Conservation (phyloP, 1,140 invertebrate genomes). For the Bombus terrestris region DNA sequence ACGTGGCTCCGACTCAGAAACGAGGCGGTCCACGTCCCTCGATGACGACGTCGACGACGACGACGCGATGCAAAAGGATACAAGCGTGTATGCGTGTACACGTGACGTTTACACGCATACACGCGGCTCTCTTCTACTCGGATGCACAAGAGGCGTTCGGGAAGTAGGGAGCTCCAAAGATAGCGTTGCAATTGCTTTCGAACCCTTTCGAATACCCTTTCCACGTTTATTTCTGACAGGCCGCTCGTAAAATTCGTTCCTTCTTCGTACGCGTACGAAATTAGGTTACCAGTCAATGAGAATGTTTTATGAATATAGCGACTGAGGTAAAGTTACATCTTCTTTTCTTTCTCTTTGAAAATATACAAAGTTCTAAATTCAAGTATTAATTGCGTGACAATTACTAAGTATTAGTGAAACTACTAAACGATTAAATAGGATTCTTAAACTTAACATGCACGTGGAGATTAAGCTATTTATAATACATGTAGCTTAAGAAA, state of each 20-base stretch:
- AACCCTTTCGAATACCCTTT: conserved; percentile 35
- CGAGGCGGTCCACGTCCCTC: conserved; percentile 25
- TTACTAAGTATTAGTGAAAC: not conserved
- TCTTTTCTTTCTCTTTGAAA: too few species aligned
- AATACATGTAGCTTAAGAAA: not conserved
- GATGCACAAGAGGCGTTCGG: conserved; percentile 21
- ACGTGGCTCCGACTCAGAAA: conserved; percentile 18
- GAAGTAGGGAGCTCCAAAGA: conserved; percentile 40
- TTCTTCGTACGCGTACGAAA: not conserved
- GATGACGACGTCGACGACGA: conserved; percentile 1
- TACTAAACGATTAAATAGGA: not conserved
- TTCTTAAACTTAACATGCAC: not conserved
- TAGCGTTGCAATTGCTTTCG: conserved; percentile 36
- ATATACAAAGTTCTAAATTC: not conserved
- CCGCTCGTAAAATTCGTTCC: conserved; percentile 1
- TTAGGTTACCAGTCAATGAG: conserved; percentile 6
- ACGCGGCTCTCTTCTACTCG: not conserved
- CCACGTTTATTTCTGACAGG: conserved; percentile 27
- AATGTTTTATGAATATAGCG: not conserved
- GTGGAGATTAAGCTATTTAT: not conserved
- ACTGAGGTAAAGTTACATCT: not conserved
- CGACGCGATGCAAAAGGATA: not conserved
- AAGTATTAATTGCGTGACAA: not conserved
- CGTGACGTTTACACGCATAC: not conserved
- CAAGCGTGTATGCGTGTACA: not conserved